Conservation (phyloP, 2,888 invertebrate species). For the Parnassius mnemosyne region DNA sequence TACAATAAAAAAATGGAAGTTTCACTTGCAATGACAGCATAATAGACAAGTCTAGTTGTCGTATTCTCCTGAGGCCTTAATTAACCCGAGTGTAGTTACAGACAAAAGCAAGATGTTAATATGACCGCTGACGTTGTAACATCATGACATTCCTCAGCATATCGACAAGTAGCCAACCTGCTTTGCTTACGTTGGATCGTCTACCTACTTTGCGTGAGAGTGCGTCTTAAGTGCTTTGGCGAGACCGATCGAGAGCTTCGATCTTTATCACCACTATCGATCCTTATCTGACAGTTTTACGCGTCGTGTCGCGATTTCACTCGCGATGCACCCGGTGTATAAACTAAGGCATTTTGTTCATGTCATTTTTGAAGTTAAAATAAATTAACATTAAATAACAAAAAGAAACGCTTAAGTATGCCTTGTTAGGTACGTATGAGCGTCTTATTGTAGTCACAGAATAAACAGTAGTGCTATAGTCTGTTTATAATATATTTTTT, state of each 20-base stretch:
- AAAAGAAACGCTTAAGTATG: neutral
- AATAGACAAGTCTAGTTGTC: too few relatives aligned
- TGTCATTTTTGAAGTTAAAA: conserved; percentile 32
- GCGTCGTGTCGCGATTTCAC: conserved; percentile 61
- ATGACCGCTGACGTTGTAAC: neutral
- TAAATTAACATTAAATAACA: conserved; percentile 30
- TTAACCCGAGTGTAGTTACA: too few relatives aligned
- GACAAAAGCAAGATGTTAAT: neutral
- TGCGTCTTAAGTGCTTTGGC: conserved; percentile 1
- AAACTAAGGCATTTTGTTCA: conserved; percentile 34
- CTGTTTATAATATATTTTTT: too few relatives aligned
- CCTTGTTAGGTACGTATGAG: too few relatives aligned
- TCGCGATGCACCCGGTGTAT: conserved; percentile 45
- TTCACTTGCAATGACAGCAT: too few relatives aligned
- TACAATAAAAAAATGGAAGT: too few relatives aligned
- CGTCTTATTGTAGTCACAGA: too few relatives aligned
- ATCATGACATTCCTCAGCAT: conserved; percentile 6
- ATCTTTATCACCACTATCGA: conserved; percentile 67
- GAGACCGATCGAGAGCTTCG: conserved; percentile 30
- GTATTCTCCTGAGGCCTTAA: too few relatives aligned
- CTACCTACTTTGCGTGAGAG: conserved; percentile 5
- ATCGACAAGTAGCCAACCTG: conserved; percentile 5
- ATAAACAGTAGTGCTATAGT: too few relatives aligned
- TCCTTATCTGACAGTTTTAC: conserved; percentile 75
- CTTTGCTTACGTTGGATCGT: neutral